A percentile compares a stretch with the other conserved stretches of the same genome.
Conservation (phyloP, 2,113 vertebrate species). For the Lycaon pictus region DNA sequence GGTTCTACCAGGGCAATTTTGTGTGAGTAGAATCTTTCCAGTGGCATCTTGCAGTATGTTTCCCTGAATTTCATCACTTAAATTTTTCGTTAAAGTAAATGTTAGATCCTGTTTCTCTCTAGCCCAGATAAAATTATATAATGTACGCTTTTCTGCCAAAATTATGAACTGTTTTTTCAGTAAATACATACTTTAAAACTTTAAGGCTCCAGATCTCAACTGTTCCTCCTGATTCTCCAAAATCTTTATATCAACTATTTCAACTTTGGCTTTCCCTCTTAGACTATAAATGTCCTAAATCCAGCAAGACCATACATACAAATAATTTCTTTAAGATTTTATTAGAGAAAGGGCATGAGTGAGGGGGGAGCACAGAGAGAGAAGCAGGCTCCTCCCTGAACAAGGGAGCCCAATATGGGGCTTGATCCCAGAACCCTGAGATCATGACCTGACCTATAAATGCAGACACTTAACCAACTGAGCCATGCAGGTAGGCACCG, state of each 20-base stretch:
- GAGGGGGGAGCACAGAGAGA: no score
- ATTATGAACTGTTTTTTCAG: not conserved
- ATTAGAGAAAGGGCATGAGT: no score
- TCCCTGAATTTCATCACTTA: not conserved
- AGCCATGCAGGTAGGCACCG: no score
- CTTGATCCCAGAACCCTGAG: no score
- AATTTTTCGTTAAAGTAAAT: not conserved
- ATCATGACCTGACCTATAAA: no score
- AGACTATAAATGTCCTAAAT: not conserved
- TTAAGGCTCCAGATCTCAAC: not conserved
- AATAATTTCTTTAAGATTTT: not conserved
- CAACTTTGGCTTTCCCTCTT: not conserved
- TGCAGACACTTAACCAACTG: no score
- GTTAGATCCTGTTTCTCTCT: not conserved
- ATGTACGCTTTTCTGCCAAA: slow-evolving; percentile 20
- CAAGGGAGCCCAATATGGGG: no score
- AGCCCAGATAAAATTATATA: not conserved
- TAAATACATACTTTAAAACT: not conserved
- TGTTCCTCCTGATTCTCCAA: not conserved
- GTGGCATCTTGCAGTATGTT: not conserved
- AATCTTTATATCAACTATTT: not conserved
- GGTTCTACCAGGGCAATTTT: not conserved
- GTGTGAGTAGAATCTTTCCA: not conserved
- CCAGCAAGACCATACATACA: not conserved
- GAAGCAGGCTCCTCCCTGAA: no score